Base-by-base conservation (phyloP, 2,113 vertebrate genomes). In the Epinephelus moara region DNA sequence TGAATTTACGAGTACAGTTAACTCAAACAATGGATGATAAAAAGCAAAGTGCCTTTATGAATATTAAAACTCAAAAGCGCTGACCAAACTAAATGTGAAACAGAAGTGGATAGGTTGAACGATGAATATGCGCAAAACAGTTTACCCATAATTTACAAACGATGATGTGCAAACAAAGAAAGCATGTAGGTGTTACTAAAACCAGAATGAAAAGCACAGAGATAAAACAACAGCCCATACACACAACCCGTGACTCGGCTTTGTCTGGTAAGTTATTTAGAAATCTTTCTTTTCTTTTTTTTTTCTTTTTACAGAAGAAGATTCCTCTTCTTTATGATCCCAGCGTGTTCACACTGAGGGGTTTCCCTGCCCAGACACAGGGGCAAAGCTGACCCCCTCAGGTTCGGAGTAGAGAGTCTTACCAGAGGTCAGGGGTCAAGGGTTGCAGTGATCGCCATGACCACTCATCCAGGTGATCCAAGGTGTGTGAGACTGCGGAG, bases 401-500 rank as follows among this genome's bases (percentile, higher is more conserved):
- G 75, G 75, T 60, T 53, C 76, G 72, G 33, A 49, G 63, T 19
- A 50, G 42, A 57, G 81, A 68, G 83, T 87, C 88, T 62, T 70
- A 70, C 67, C 67, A 70, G 67, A 69, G 67, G 66, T 69, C 47
- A 85, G 81, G 78, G 85, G 85, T 81, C 84, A 86, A 75, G 84
- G 82, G 82, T 80, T 80, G 83, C 80, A 81, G 88, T 75, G 79
- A 85, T 92, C 76, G 86, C 84, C 68, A 17, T 71, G 66, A 87
- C 71, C 82, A 76, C 73, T 81, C 23, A 42, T 92, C 89, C 85
- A 92, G 93, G 93, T 93, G 94, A 87, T 91, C 88, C 72, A 70
- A 87, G 82, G 92, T 93, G 91, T 89, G 83, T 89, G 70, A 79
- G 85, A 85, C 76, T 55, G 71, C 69, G 40, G 69, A 70, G 71